These are phyloP conservation scores for Asbolus verrucosus DNA, from an alignment of 1,140 invertebrate species.

Conservation along the genomic window DNA sequence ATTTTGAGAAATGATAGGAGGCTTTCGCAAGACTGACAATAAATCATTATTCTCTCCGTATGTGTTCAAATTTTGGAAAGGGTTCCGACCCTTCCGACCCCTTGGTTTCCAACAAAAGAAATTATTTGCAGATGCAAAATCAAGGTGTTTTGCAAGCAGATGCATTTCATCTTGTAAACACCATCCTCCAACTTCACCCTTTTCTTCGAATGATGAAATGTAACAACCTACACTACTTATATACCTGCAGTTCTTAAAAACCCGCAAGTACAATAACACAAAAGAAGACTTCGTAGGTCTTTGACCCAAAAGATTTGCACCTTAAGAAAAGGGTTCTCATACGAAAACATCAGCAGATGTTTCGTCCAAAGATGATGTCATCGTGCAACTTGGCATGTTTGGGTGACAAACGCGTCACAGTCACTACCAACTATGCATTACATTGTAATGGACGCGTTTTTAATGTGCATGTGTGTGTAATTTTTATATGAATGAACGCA, in stretches of 20 bases:
- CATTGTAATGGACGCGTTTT: slow-evolving; percentile 15
- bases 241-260: slow-evolving; percentile 34
- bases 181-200: slow-evolving; percentile 31
- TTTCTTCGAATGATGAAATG: slow-evolving; percentile 32
- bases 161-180: slow-evolving; percentile 42
- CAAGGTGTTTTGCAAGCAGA: slow-evolving; percentile 43
- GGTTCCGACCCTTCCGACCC: slow-evolving; percentile 31
- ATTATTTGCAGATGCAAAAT: slow-evolving; percentile 41
- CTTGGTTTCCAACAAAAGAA: slow-evolving; percentile 26
- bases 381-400: neutral
- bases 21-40: slow-evolving; percentile 2
- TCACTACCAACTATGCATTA: neutral
- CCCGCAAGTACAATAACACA: slow-evolving; percentile 16
- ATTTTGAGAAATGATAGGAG: slow-evolving; percentile 2
- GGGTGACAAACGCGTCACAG: neutral
- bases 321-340: slow-evolving; percentile 37
- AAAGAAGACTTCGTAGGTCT: slow-evolving; percentile 25
- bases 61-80: slow-evolving; percentile 9
- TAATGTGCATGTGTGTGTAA: slow-evolving; percentile 47
- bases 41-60: neutral
- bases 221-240: slow-evolving; percentile 8
- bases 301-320: slow-evolving; percentile 45
- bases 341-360: slow-evolving; percentile 19
- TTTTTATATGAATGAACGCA: slow-evolving; percentile 48
- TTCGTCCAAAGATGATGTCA: slow-evolving; percentile 18